phyloP scores from a whole-genome alignment of 92 coral and sea anemone genomes.

The Epizoanthus scotinus region DNA sequence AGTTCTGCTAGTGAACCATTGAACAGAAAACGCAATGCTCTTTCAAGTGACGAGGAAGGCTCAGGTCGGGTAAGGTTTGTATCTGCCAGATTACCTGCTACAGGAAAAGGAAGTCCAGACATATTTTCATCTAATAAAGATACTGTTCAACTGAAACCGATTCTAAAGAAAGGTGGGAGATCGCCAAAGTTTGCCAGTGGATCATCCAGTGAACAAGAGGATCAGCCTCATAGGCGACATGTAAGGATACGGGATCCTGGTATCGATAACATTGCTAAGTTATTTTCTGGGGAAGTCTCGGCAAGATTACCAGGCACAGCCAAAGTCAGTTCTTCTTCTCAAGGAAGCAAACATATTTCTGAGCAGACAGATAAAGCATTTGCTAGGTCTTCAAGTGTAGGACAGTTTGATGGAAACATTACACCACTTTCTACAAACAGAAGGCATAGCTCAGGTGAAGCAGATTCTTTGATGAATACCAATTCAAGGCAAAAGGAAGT shows the following conservation, averaged over 20 bases:
- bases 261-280: slow-evolving; percentile 5
- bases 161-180: slow-evolving; percentile 68
- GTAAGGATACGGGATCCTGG: slow-evolving; percentile 15
- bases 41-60: slow-evolving; percentile 72
- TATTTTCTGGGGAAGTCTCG: background rate
- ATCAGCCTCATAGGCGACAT: slow-evolving; percentile 23
- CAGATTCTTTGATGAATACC: background rate
- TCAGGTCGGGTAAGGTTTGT: slow-evolving; percentile 83
- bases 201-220: slow-evolving; percentile 65
- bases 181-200: slow-evolving; percentile 43
- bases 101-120: slow-evolving; percentile 62
- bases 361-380: background rate
- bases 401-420: background rate
- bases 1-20: slow-evolving; percentile 13
- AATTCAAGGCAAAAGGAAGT: background rate
- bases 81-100: slow-evolving; percentile 90
- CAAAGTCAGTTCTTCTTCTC: background rate
- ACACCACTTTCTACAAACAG: background rate
- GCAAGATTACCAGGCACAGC: slow-evolving; percentile 35
- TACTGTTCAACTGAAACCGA: slow-evolving; percentile 62
- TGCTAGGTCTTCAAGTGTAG: background rate
- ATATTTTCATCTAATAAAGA: slow-evolving; percentile 37
- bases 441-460: background rate
- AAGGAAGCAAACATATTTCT: background rate
- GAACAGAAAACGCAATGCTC: slow-evolving; percentile 1